Conservation (phyloP, 2,797 vertebrate species). For the Danio jaintianensis region DNA sequence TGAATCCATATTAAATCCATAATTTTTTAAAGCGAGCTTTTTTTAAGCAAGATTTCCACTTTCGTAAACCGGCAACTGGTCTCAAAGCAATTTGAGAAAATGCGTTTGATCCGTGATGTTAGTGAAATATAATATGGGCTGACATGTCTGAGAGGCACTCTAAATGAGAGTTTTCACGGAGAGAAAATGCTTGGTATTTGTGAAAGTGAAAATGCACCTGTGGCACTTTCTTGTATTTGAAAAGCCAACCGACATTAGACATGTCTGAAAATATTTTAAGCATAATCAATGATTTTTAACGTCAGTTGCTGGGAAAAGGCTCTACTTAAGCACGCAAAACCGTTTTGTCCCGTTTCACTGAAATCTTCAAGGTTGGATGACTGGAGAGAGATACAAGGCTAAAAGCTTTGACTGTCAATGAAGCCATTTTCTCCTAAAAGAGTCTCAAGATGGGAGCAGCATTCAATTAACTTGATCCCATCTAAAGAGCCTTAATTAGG, state of each 20-base stretch:
- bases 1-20: neutral
- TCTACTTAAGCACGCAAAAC: slow-evolving; percentile 18
- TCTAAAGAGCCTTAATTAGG: slow-evolving; percentile 79
- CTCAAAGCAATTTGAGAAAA: slow-evolving; percentile 55
- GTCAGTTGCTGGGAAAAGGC: neutral
- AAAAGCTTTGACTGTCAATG: slow-evolving; percentile 52
- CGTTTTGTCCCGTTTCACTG: slow-evolving; percentile 27
- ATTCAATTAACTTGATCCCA: slow-evolving; percentile 78
- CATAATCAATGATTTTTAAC: neutral
- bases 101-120: slow-evolving; percentile 49
- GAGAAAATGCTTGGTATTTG: slow-evolving; percentile 52
- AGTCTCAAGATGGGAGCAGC: slow-evolving; percentile 63
- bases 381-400: slow-evolving; percentile 53
- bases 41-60: neutral
- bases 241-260: neutral
- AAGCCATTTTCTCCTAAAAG: slow-evolving; percentile 62
- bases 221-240: slow-evolving; percentile 35
- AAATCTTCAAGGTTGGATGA: slow-evolving; percentile 29
- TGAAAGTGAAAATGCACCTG: slow-evolving; percentile 54
- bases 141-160: slow-evolving; percentile 45
- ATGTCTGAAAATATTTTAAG: neutral
- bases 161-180: slow-evolving; percentile 57
- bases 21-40: neutral
- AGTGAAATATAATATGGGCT: slow-evolving; percentile 58
- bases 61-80: slow-evolving; percentile 48